Percentiles rank a stretch among this genome's conserved stretches.
Conservation (phyloP, 2,113 vertebrate genomes). For the Xiphorhynchus elegans region DNA sequence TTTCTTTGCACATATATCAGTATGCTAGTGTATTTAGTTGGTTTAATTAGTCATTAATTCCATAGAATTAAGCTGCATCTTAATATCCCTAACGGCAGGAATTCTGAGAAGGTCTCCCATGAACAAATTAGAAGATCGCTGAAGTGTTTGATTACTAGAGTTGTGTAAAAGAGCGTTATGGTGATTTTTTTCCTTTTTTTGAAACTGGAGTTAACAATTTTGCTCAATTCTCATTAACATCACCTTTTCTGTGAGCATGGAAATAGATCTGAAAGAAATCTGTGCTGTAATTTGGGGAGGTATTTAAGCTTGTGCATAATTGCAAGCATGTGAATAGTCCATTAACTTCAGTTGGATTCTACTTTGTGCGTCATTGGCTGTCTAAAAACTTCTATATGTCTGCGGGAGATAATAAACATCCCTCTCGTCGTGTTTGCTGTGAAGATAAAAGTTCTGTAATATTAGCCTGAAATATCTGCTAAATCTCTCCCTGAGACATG, state of each 20-base stretch:
- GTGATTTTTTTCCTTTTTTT: neutral
- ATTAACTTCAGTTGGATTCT: neutral
- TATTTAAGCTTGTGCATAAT: neutral
- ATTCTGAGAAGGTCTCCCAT: neutral
- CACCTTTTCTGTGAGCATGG: neutral
- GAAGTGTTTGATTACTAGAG: neutral
- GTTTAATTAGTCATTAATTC: neutral
- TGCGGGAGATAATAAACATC: neutral
- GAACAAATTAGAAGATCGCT: neutral
- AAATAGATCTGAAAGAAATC: neutral
- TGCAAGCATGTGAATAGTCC: neutral
- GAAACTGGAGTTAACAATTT: neutral
- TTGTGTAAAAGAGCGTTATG: accelerated
- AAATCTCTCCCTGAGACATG: neutral
- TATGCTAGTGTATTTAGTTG: neutral
- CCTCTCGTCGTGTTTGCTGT: neutral
- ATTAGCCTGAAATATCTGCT: neutral
- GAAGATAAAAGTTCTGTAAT: neutral
- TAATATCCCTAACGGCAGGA: neutral
- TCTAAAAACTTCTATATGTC: neutral
- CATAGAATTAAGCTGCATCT: neutral
- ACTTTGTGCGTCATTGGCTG: neutral
- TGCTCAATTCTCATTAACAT: neutral
- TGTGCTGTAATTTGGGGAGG: neutral
- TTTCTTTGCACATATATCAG: neutral